Conservation (phyloP, 2,888 invertebrate genomes). For the Zygaena filipendulae region DNA sequence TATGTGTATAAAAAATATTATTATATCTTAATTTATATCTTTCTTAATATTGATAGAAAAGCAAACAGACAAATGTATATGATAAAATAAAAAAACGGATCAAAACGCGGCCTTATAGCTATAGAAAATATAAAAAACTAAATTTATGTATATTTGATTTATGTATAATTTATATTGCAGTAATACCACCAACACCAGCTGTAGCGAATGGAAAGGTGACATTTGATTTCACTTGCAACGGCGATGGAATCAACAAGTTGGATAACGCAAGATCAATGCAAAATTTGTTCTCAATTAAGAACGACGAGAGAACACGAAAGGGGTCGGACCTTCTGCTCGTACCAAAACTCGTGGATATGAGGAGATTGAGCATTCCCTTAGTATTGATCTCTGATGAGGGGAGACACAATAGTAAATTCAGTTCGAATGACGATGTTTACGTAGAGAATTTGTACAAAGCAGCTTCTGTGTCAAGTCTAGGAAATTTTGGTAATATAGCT, state of each 20-base stretch:
- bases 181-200: conserved; percentile 58
- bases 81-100: too few species aligned
- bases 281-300: conserved; percentile 35
- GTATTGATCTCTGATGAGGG: conserved; percentile 44
- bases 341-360: conserved; percentile 41
- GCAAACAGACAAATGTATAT: too few species aligned
- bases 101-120: too few species aligned
- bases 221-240: conserved; percentile 37
- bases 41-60: too few species aligned
- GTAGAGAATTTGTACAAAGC: conserved; percentile 57
- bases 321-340: conserved; percentile 40
- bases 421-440: conserved; percentile 47
- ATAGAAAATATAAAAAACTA: too few species aligned
- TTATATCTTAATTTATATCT: too few species aligned
- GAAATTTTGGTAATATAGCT: conserved; percentile 49
- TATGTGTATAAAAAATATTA: too few species aligned
- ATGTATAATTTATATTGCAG: too few species aligned
- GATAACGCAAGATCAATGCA: conserved; percentile 43
- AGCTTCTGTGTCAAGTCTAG: conserved; percentile 53
- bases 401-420: conserved; percentile 46
- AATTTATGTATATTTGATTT: too few species aligned
- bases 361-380: conserved; percentile 53
- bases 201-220: conserved; percentile 33
- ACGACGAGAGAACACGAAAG: conserved; percentile 27
- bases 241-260: conserved; percentile 20